Evolutionary conservation across 1,140 invertebrate genomes (phyloP).

Genomic region (Drosophila subobscura): DNA sequence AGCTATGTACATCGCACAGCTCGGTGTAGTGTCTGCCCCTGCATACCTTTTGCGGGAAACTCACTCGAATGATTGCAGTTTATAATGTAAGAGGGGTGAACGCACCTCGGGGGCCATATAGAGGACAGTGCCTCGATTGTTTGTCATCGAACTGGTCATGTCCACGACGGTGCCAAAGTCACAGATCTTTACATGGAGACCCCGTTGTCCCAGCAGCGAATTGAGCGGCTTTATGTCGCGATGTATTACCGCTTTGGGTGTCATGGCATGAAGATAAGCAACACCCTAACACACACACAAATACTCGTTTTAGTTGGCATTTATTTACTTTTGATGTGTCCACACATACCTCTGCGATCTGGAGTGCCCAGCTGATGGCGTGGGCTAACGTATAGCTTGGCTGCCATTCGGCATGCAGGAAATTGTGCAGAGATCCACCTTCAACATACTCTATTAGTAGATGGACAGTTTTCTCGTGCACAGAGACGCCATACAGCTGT

Average conservation of each 20-base stretch:
- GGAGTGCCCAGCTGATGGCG: conserved; percentile 96
- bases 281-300: conserved; percentile 87
- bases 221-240: conserved; percentile 97
- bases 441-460: conserved; percentile 99
- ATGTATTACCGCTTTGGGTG: conserved; percentile 96
- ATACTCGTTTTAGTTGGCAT: conserved; percentile 5
- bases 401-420: conserved; percentile 91
- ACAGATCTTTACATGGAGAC: conserved; percentile 96
- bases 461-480: conserved; percentile 88
- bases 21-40: conserved; percentile 93
- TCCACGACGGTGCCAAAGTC: conserved; percentile 97
- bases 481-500: conserved; percentile 94
- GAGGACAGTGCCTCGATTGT: conserved; percentile 96
- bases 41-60: conserved; percentile 86
- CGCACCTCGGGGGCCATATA: conserved; percentile 98
- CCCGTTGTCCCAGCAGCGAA: conserved; percentile 92
- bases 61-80: conserved; percentile 4
- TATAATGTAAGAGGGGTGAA: neutral
- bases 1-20: conserved; percentile 99
- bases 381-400: conserved; percentile 93
- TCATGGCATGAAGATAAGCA: conserved; percentile 96
- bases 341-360: conserved; percentile 89
- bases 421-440: conserved; percentile 96
- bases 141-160: conserved; percentile 96
- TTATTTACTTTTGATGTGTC: too few relatives aligned